A percentile compares a stretch with the other conserved stretches of the same genome.
These are phyloP conservation scores for Octodon degus DNA, from an alignment of 2,113 vertebrate genomes.

Conservation along the genomic window DNA sequence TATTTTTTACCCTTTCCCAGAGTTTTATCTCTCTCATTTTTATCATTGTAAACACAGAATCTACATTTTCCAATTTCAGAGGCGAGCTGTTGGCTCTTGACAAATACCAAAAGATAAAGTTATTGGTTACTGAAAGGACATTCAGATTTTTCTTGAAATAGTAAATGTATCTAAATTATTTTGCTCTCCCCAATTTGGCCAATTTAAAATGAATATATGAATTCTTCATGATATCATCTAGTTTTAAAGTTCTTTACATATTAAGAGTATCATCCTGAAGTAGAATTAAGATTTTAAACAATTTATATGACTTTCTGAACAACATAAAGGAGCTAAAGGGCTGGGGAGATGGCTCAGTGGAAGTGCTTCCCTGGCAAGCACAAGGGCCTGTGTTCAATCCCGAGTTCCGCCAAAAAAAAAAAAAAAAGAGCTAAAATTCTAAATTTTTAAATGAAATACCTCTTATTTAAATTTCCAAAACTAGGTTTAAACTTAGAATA, in stretches of 20 bases:
- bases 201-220: constrained; percentile 33
- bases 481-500: constrained; percentile 8
- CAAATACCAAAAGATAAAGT: not conserved
- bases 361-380: too few relatives aligned
- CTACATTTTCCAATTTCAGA: not conserved
- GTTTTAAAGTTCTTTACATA: not conserved
- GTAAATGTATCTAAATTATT: constrained; percentile 29
- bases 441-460: constrained; percentile 1
- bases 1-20: not conserved
- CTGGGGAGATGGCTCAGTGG: too few relatives aligned
- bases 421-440: not conserved
- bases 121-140: not conserved
- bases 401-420: too few relatives aligned
- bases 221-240: not conserved
- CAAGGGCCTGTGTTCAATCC: too few relatives aligned
- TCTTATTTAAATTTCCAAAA: constrained; percentile 46
- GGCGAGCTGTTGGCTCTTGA: not conserved
- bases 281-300: constrained; percentile 44
- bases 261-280: constrained; percentile 16
- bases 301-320: constrained; percentile 20
- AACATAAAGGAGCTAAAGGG: not conserved
- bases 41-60: not conserved
- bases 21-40: not conserved
- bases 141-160: not conserved
- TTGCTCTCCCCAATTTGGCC: not conserved